Base-by-base conservation (phyloP, 2,888 invertebrate species). In the Thyatira batis region DNA sequence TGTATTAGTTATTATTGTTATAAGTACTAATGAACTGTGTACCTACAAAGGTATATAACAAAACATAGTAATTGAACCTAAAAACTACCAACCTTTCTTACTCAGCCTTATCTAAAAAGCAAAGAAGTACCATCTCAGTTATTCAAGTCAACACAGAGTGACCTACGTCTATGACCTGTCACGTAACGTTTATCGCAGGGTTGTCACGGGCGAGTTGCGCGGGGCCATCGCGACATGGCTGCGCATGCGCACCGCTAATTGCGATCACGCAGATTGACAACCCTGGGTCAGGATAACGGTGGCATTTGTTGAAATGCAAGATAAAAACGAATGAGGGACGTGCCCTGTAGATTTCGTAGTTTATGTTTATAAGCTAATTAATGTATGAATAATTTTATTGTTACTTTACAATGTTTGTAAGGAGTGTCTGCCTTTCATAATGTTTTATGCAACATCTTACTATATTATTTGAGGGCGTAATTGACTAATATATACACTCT, bases 231-330 rank as follows among this genome's bases (percentile, higher is more conserved):
- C 57, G 53, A 58, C 63, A 64, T 66, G 67, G 55, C 69, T 70
- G 74, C 76, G 76, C 78, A 71, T 74, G 79, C 78, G 71, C 76
- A 69, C 58, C 57, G 63, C 75, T 84, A 80, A 84, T 84, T 81
- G 78, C 74, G 73, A 76, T 76, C 71, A 62, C 69, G 65, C 58
- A 21, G 39, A 50, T 45, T 17, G 77, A 66, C 78, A 80, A 68
- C 73, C 79, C 75, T 79, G 61, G 71, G 61, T 64, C 64, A 65
- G 71, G 68, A 74, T 82, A 81, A 80, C 81, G 79, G 82, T 78
- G 70, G 74, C 73, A 58, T 63, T 71, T 66, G 71, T 73, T 64
- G 28, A 63, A 66, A 63, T 57, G 53, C 51, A 50, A 64, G 59
- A 67, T 67, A 67, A 69, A 67, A 63, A 58, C 9, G 63, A 62